Evolutionary conservation across 1,140 invertebrate species (phyloP), one percentile per base, ranked within the genome.

Genomic region (Muscidifurax raptorellus): DNA sequence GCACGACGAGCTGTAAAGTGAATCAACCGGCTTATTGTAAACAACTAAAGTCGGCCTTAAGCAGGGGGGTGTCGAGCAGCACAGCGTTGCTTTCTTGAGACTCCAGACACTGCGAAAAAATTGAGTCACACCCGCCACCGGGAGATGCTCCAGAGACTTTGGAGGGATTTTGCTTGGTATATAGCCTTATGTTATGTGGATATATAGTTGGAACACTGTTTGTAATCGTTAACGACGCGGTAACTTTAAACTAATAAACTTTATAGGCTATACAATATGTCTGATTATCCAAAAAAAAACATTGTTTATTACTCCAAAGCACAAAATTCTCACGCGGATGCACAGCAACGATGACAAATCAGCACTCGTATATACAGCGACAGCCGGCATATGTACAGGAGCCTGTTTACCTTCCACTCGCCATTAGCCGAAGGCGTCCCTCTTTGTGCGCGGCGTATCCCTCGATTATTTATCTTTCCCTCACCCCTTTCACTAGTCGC

Each of bases 381-480:
- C n/a, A n/a, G n/a, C n/a, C n/a, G n/a, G n/a, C n/a, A n/a, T n/a
- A n/a, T n/a, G n/a, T n/a, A 52, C 9, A n/a, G 74, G 10, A 66
- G 86, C 87, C 88, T 90, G 90, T 91, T 91, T 91, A 91, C 89
- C 85, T 79, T 86, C 86, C 86, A 64, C n/a, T 84, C 74, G 84
- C 90, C 89, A 90, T 91, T 90, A 90, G 88, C 89, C 82, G 87
- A 89, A 87, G 84, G 88, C 90, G 88, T 89, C 89, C 87, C 89
- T 90, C 89, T 90, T 88, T 89, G n/a, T n/a, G 85, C 80, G 84
- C 86, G 82, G 84, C 85, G 88, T 91, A 90, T 90, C 87, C 89
- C 89, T 87, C 87, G 88, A 89, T 90, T 91, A 91, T 91, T 91
- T 90, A 90, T 91, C 90, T 91, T 59, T 22, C 52, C 52, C n/a